These are phyloP conservation scores for Alcedo atthis DNA, from an alignment of 2,797 vertebrate species.

Conservation along the genomic window DNA sequence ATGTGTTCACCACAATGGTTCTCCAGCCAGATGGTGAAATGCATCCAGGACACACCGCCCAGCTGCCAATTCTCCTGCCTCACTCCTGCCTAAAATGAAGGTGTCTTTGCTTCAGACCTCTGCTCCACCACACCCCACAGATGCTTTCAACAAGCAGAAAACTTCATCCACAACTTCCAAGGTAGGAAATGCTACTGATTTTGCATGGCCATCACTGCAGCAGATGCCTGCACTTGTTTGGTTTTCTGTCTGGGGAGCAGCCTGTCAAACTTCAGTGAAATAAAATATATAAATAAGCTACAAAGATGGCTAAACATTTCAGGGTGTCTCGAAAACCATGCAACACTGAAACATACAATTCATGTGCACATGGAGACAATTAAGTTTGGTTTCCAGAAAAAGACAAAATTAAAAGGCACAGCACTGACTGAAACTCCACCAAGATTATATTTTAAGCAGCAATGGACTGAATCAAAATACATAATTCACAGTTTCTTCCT, in stretches of 20 bases:
- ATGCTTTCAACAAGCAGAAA: background rate
- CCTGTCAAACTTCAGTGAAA: background rate
- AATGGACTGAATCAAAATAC: constrained; percentile 24
- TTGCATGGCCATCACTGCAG: background rate
- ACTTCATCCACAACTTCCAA: background rate
- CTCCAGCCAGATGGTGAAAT: background rate
- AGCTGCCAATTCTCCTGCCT: background rate
- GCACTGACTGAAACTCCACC: background rate
- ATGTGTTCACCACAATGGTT: fast-evolving
- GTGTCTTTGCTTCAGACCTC: background rate
- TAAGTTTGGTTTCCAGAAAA: background rate
- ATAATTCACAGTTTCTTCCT: constrained; percentile 49
- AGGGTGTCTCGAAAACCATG: background rate
- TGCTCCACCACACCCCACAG: background rate
- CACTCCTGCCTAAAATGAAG: background rate
- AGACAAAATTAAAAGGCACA: constrained; percentile 3
- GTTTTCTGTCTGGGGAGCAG: background rate
- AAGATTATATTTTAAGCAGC: constrained; percentile 41
- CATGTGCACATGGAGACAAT: background rate
- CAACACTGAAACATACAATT: background rate
- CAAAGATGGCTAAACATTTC: background rate
- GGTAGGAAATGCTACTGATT: background rate
- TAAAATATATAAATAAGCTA: background rate
- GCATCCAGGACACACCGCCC: fast-evolving
- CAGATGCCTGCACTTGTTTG: fast-evolving